Base-by-base conservation (phyloP, 2,888 invertebrate genomes). In the Dorcus parallelipipedus region DNA sequence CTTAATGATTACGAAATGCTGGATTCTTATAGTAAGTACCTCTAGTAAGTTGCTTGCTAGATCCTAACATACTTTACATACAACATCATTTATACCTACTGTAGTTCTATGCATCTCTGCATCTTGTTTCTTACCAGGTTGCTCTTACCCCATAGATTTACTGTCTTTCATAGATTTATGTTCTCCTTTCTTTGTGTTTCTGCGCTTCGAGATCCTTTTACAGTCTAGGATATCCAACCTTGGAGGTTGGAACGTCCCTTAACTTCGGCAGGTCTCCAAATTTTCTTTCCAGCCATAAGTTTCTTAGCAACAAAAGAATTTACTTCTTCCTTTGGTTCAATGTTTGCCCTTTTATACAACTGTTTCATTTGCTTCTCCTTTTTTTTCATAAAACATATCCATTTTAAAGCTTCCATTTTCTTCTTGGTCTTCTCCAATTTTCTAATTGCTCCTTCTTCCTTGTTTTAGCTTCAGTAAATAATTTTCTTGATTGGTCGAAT, bases 401-500 rank as follows among this genome's bases (percentile, higher is more conserved):
- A 96, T 87, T n/a, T n/a, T 23, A 99, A 84, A n/a, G 87, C 85
- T 76, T 98, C 97, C 0, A 95, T 91, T 79, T 93, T 95, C 82
- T 98, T 98, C 81, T 95, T 93, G 0, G 96, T 97, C 71, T 91
- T 93, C 65, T 95, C 94, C 79, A 98, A 79, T 74, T 91, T 90
- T 72, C 86, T 90, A 59, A 92, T 76, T 63, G 91, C 78, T 88
- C 90, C 88, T 97, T 96, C 85, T 98, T 99, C 56, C 99, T 87
- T 0, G 96, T 95, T 80, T 96, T 98, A 0, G 99, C 99, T 81
- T 99, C 14, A 14, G 14, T 14, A 97, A 67, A 96, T 86, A 0
- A 99, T 93, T 80, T 98, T 99, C 81, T 98, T 99, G 61, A 98
- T 96, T 9, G 99, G 96, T 61, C 96, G 84, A 99, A 14, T 14